These are phyloP conservation scores for Hymenopus coronatus DNA, from an alignment of 2,888 invertebrate species.

Conservation along the genomic window DNA sequence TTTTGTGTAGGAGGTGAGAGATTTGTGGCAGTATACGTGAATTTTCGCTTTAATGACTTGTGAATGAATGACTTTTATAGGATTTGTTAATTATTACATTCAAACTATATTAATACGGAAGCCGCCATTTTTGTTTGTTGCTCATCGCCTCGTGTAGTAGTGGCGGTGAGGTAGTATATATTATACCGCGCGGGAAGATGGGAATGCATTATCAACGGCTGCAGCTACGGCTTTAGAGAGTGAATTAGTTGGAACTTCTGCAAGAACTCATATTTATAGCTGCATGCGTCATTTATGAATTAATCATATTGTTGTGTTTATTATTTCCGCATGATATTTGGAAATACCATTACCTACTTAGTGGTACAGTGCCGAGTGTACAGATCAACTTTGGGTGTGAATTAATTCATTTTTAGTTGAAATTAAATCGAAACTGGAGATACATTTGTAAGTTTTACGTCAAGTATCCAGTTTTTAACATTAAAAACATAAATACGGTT, in stretches of 20 bases:
- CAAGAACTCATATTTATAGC: not conserved
- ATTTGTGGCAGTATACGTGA: not conserved
- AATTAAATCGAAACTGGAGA: not conserved
- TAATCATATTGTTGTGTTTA: not conserved
- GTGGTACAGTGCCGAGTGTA: not conserved
- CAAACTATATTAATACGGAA: constrained; percentile 19
- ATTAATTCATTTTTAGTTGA: not conserved
- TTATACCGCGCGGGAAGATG: constrained; percentile 34
- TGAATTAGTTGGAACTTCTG: not conserved
- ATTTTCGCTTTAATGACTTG: not conserved
- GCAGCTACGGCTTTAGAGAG: not conserved
- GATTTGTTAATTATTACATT: not conserved
- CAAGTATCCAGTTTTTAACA: too few species aligned
- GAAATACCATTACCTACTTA: not conserved
- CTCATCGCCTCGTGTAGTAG: constrained; percentile 32
- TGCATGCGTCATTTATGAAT: not conserved
- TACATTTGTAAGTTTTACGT: not conserved
- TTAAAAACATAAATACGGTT: too few species aligned
- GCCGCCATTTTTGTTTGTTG: constrained; percentile 34
- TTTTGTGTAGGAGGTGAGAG: constrained; percentile 4
- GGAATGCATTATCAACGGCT: constrained; percentile 20
- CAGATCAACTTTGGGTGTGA: not conserved
- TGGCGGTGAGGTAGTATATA: constrained; percentile 21
- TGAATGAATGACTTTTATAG: not conserved
- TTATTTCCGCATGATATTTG: not conserved